Evolutionary conservation across 2,797 vertebrate species (phyloP).

Genomic region (Enteromius unitaeniatus): DNA sequence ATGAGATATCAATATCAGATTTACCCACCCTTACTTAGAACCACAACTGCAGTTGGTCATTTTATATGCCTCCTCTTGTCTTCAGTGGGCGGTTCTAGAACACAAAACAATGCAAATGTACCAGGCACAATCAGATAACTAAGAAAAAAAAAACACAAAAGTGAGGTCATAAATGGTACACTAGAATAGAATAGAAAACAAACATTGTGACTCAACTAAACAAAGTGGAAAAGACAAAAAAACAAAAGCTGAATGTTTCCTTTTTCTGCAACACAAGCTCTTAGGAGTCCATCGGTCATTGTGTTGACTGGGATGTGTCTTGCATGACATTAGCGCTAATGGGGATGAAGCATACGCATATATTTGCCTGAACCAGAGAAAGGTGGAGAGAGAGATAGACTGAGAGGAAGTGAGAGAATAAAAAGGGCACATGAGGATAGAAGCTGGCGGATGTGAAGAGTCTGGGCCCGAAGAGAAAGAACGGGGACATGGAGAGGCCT

Average conservation of each 20-base stretch:
- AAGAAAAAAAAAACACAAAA: background rate
- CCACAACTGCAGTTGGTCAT: background rate
- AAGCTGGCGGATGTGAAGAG: conserved; percentile 43
- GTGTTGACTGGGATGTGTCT: conserved; percentile 54
- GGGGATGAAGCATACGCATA: conserved; percentile 28
- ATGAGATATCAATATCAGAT: background rate
- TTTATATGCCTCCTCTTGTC: background rate
- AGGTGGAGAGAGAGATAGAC: conserved; percentile 31
- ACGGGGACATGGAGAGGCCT: conserved; percentile 64
- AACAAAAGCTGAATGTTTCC: conserved; percentile 57
- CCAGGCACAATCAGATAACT: background rate
- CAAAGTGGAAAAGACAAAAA: conserved; percentile 57
- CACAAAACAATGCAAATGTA: background rate
- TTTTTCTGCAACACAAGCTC: conserved; percentile 59
- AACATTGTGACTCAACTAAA: conserved; percentile 59
- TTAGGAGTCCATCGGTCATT: conserved; percentile 58
- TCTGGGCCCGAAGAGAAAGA: conserved; percentile 61
- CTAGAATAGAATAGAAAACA: conserved; percentile 49
- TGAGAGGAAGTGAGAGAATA: conserved; percentile 37
- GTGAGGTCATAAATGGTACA: background rate
- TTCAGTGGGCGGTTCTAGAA: background rate
- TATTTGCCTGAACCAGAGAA: conserved; percentile 60
- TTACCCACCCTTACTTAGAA: background rate
- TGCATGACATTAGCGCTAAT: conserved; percentile 65
- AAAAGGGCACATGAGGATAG: conserved; percentile 41